These are phyloP conservation scores for Pristiophorus japonicus DNA, from an alignment of 2,113 vertebrate species.

Conservation along the genomic window DNA sequence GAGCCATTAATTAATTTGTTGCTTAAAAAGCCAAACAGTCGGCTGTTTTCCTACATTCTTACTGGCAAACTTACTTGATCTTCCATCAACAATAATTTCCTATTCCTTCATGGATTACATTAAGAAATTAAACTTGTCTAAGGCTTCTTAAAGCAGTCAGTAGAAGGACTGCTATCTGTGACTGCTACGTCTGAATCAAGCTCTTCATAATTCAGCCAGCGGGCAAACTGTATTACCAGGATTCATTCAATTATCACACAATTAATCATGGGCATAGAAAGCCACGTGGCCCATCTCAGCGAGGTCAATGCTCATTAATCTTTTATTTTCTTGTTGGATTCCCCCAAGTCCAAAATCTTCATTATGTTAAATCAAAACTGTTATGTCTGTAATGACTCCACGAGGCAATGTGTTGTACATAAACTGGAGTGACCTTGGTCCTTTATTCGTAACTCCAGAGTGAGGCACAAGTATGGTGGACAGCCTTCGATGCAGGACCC, in stretches of 20 bases:
- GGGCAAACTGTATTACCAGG: not conserved
- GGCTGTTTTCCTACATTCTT: slow-evolving; percentile 9
- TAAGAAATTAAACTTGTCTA: slow-evolving; percentile 26
- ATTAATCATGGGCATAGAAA: not conserved
- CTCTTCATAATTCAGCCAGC: not conserved
- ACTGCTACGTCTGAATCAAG: not conserved
- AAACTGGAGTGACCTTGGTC: no score
- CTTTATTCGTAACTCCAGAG: no score
- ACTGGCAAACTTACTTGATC: slow-evolving; percentile 10
- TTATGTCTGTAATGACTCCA: no score
- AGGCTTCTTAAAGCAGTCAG: not conserved
- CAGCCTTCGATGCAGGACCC: no score
- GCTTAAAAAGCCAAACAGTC: slow-evolving; percentile 19
- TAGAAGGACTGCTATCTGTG: not conserved
- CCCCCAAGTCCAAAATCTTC: not conserved
- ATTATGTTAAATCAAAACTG: not conserved
- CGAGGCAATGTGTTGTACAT: no score
- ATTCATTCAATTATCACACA: not conserved
- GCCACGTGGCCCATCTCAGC: not conserved
- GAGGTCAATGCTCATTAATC: not conserved
- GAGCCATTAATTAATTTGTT: slow-evolving; percentile 33
- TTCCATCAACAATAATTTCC: slow-evolving; percentile 4
- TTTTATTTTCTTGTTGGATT: not conserved
- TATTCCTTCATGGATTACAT: not conserved
- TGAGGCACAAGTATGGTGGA: no score